Evolutionary conservation across 2,797 vertebrate species (phyloP).

Genomic region (Pelobates cultripes): DNA sequence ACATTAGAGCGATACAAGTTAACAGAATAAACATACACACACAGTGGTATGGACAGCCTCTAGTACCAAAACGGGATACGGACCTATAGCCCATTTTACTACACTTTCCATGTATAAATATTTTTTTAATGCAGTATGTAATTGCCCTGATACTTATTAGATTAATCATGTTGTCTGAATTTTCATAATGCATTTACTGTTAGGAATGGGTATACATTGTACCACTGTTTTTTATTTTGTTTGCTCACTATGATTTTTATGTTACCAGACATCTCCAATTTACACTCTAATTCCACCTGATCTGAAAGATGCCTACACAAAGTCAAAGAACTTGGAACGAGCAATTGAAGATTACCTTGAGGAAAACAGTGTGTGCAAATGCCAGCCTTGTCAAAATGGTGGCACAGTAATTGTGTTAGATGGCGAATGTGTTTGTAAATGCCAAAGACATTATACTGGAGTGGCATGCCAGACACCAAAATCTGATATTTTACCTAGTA

Average conservation of each 20-base stretch:
- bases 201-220: too few relatives aligned
- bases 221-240: not conserved
- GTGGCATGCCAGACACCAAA: conserved; percentile 78
- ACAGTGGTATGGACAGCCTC: too few relatives aligned
- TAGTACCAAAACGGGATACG: too few relatives aligned
- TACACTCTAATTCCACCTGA: conserved; percentile 78
- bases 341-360: conserved; percentile 79
- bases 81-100: too few relatives aligned
- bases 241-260: not conserved
- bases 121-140: too few relatives aligned
- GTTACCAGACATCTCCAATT: conserved; percentile 80
- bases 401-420: conserved; percentile 79
- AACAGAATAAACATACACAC: too few relatives aligned
- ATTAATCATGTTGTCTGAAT: too few relatives aligned
- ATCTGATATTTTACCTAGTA: conserved; percentile 60
- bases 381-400: conserved; percentile 85
- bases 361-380: conserved; percentile 85
- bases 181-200: too few relatives aligned
- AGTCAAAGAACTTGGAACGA: conserved; percentile 77
- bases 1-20: too few relatives aligned
- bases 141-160: too few relatives aligned
- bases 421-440: conserved; percentile 82
- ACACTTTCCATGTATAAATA: too few relatives aligned
- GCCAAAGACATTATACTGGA: conserved; percentile 73
- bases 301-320: conserved; percentile 70